Base-by-base conservation (phyloP, 2,113 vertebrate genomes). In the Dicentrarchus labrax region DNA sequence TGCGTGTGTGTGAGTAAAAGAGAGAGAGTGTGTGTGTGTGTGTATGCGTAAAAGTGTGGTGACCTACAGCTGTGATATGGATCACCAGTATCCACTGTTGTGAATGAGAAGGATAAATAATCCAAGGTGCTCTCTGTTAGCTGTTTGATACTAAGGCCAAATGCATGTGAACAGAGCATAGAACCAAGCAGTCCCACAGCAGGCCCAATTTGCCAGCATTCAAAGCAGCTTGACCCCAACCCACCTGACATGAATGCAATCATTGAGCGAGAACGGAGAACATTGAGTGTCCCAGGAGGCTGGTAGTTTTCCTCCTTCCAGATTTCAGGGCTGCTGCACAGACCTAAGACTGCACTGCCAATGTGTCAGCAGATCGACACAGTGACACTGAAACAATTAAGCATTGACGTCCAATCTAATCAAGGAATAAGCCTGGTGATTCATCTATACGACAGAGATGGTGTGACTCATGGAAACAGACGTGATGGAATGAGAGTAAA, bases 1-100 rank as follows among this genome's bases (percentile, higher is more conserved):
- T 74, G 73, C 53, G 38, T 56, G 36, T 13, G 15, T 17, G 22
- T 13, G 8, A n/a, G 39, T 22, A 39, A 13, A 21, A 66, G 65
- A 66, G 21, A 43, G 38, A 1, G 39, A 53, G 57, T n/a, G 78
- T 57, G 56, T 38, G 64, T 47, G 39, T 50, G 13, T 30, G 72
- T 38, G 48, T 24, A 30, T n/a, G 64, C 11, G 68, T 59, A 36
- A 13, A 75, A 78, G 68, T 76, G 48, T 68, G 72, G 47, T 77
- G 82, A 88, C 86, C 82, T 92, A 53, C 92, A 92, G 86, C 89
- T 91, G 88, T 60, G 88, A 82, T 91, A 75, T 72, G 85, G 81
- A 87, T 92, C 86, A 89, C 75, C 66, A 78, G 75, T 12, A 83
- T 87, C 68, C 75, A 86, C 86, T 86, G 57, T 72, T 73, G 76